Evolutionary conservation across 1,140 invertebrate species (phyloP).

Genomic region (Sminthurides bifidus): DNA sequence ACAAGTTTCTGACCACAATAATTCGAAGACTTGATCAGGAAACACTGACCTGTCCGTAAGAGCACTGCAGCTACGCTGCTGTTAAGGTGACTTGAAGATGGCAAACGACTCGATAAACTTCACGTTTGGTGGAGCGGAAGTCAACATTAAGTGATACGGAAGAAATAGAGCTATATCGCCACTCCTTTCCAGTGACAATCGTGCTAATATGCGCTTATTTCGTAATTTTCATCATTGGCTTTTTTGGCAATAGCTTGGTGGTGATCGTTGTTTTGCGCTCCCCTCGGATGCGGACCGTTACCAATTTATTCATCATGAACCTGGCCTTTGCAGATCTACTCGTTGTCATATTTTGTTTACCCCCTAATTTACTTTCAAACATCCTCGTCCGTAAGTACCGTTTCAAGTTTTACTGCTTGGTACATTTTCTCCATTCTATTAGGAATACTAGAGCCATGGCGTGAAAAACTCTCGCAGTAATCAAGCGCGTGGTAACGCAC

Average conservation of each 20-base stretch:
- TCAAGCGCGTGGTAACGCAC: too few relatives aligned
- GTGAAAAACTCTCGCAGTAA: too few relatives aligned
- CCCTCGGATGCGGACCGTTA: slow-evolving; percentile 78
- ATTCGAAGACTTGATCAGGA: too few relatives aligned
- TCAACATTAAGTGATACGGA: too few relatives aligned
- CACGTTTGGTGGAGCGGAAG: too few relatives aligned
- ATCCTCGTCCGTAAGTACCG: slow-evolving; percentile 78
- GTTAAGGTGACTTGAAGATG: too few relatives aligned
- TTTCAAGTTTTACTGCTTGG: background rate
- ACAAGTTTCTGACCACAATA: too few relatives aligned
- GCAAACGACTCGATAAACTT: too few relatives aligned
- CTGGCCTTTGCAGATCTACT: slow-evolving; percentile 85
- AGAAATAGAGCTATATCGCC: slow-evolving; percentile 37
- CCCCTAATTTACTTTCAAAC: slow-evolving; percentile 81
- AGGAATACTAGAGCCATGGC: too few relatives aligned
- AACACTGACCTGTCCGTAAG: too few relatives aligned
- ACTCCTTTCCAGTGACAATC: slow-evolving; percentile 61
- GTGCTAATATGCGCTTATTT: slow-evolving; percentile 71
- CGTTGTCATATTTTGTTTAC: slow-evolving; percentile 83
- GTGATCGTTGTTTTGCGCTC: slow-evolving; percentile 77
- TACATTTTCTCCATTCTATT: too few relatives aligned
- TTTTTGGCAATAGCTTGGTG: slow-evolving; percentile 78
- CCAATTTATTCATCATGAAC: slow-evolving; percentile 93
- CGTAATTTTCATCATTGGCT: slow-evolving; percentile 67
- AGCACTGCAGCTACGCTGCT: too few relatives aligned